Evolutionary conservation across 2,113 vertebrate species (phyloP), one percentile per base, ranked within the genome.

Genomic region (Poeciliopsis prolifica): DNA sequence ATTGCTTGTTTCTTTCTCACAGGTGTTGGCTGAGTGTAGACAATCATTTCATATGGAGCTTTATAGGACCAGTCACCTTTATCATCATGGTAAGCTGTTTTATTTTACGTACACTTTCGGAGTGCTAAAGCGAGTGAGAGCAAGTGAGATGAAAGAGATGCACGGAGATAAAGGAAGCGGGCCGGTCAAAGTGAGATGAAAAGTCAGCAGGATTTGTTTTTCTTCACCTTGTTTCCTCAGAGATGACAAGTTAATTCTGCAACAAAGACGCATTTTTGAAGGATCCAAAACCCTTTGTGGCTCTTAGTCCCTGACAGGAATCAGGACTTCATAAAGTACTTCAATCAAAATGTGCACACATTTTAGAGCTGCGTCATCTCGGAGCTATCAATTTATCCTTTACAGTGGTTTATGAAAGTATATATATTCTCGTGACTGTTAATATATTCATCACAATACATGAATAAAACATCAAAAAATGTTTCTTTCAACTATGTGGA

Each of bases 1-100:
- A 58, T 10, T 58, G 51, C 24, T 10, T 58, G 51, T 79, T 76
- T 91, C 86, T 90, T 83, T 64, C 1, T 87, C 24, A 63, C 65
- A 99, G 98, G 90, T 99, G 98, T 94, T 99, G 98, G 98, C 96
- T 99, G 84, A 96, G 95, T 51, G 95, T 98, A 94, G 98, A 99
- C 94, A 99, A 98, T 91, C 97, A 98, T 92, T 99, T 99, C 94
- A 99, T 99, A 94, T 99, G 98, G 98, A 99, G 97, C 89, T 99
- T 99, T 91, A 98, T 99, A 88, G 98, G 98, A 90, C 98, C 98
- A 12, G 98, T 99, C 91, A 97, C 96, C 84, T 97, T 98, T 87
- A 97, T 99, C 93, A 98, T 99, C 92, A 94, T 98, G 97, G 98
- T 99, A 96, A 96, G 96, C 88, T 74, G 31, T 80, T 72, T 78